Evolutionary conservation across 2,797 vertebrate genomes (phyloP), one percentile per base, ranked within the genome.

Genomic region (Rhynchotus rufescens): DNA sequence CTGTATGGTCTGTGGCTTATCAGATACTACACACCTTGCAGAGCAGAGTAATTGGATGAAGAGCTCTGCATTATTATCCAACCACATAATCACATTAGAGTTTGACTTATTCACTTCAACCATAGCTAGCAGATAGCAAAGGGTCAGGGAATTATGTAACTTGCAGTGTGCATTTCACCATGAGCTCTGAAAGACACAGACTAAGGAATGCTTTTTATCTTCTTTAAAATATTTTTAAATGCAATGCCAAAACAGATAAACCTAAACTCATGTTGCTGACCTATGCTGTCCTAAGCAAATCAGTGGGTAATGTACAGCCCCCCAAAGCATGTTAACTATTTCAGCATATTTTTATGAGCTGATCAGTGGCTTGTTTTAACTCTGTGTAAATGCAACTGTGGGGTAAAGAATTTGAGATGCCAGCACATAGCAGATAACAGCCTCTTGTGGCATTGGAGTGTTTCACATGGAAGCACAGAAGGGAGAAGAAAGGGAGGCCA

Each of bases 41-140:
- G 71, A 80, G 67, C 72, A 86, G 78, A 95, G 89, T 94, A 95
- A 93, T 69, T 92, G 95, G 80, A 89, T 95, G 82, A 95, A 94
- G 62, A 80, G 65, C 49, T 94, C 89, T 93, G 40, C 91, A 47
- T 94, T 94, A 84, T 95, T 95, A 94, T 94, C 89, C 5, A 5
- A 66, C 91, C 72, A 80, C 80, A 94, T 89, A 96, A 95, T 94
- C 93, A 91, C 68, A 90, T 93, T 96, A 84, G 68, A 93, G 74
- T 85, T 92, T 94, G 89, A 93, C 88, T 96, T 91, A 86, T 1
- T 93, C 64, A 64, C n/a, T 86, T 94, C 77, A 94, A 52, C 57
- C 72, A 89, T 62, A 95, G 81, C 65, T 86, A 90, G 83, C 36
- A 92, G 45, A 74, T 84, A 90, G 56, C 67, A 87, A 80, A 88